These are phyloP conservation scores for Candoia aspera DNA, from an alignment of 2,113 vertebrate species.

Conservation along the genomic window DNA sequence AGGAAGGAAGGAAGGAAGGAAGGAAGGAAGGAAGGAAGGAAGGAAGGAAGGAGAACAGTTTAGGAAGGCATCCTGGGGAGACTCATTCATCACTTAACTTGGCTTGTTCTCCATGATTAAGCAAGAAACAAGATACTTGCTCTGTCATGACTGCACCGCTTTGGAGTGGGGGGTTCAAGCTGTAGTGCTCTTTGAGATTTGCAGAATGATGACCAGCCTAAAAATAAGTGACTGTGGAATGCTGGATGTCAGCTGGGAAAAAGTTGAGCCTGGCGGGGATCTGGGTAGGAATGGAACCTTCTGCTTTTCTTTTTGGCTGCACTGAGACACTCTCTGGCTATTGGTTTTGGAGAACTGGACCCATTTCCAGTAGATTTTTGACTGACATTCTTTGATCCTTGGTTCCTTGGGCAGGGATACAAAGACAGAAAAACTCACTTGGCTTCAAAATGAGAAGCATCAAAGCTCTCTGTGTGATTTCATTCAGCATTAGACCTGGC, in stretches of 20 bases:
- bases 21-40: background rate
- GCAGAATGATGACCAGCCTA: background rate
- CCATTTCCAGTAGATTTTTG: too few relatives aligned
- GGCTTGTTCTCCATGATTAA: background rate
- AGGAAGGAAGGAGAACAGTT: background rate
- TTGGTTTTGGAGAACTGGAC: too few relatives aligned
- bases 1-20: background rate
- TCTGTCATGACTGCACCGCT: background rate
- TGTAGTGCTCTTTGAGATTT: background rate
- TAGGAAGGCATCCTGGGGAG: background rate
- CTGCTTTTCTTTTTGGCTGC: background rate
- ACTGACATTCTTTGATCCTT: too few relatives aligned
- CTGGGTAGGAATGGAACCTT: background rate
- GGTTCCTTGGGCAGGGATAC: too few relatives aligned
- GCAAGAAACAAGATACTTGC: background rate
- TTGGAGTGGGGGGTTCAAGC: background rate
- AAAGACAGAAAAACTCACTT: too few relatives aligned
- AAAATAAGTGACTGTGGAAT: background rate
- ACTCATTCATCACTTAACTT: background rate
- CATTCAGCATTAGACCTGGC: background rate
- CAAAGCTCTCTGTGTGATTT: background rate
- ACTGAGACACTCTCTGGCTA: too few relatives aligned
- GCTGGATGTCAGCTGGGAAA: background rate
- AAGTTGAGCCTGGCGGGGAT: background rate
- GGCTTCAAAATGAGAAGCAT: background rate